These are phyloP conservation scores for Takifugu rubripes DNA, from an alignment of 2,797 vertebrate species.

Conservation along the genomic window DNA sequence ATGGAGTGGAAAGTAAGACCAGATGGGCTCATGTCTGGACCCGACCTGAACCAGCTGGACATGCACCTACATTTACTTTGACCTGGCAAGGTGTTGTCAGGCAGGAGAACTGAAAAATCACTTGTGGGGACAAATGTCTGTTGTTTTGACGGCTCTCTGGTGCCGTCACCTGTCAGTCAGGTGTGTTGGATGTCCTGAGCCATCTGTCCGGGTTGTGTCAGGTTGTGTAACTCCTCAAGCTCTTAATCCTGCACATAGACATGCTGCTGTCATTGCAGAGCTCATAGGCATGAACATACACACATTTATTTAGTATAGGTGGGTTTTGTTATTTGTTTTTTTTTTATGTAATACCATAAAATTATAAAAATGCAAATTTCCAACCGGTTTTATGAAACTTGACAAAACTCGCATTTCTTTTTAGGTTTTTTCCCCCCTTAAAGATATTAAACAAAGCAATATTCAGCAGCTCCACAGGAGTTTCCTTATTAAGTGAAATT, in stretches of 20 bases:
- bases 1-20: slow-evolving; percentile 44
- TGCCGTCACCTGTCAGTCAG: slow-evolving; percentile 38
- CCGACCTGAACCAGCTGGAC: slow-evolving; percentile 34
- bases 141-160: neutral
- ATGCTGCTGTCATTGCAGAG: slow-evolving; percentile 16
- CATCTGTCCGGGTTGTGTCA: slow-evolving; percentile 28
- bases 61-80: slow-evolving; percentile 4
- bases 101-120: neutral
- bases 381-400: too few species aligned
- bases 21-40: slow-evolving; percentile 42
- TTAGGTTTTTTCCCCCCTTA: neutral
- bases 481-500: neutral
- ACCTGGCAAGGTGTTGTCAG: slow-evolving; percentile 14
- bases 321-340: too few species aligned
- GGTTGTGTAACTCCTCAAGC: slow-evolving; percentile 63
- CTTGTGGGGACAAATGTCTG: neutral
- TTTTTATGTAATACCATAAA: too few species aligned
- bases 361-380: too few species aligned
- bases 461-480: neutral
- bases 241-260: slow-evolving; percentile 61
- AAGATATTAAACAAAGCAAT: neutral
- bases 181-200: slow-evolving; percentile 33
- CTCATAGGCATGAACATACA: neutral
- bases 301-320: too few species aligned
- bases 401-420: too few species aligned